These are phyloP conservation scores for human DNA, from an alignment of 2,113 vertebrate species.

Conservation along the genomic window DNA sequence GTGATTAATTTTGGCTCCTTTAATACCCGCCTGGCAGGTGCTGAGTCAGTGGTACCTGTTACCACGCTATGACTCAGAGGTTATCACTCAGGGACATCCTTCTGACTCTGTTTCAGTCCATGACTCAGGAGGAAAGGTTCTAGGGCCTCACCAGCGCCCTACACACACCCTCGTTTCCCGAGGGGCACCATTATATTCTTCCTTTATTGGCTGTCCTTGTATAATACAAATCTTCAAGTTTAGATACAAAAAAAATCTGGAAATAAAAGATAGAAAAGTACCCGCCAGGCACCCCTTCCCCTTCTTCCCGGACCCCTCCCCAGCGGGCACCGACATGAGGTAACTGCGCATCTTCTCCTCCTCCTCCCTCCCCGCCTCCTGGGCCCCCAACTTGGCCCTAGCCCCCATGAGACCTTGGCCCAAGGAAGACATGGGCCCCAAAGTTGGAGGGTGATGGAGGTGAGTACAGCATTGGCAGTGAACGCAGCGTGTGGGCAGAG, in stretches of 20 bases:
- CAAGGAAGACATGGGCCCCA: background rate
- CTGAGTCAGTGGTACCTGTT: background rate
- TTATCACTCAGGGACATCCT: background rate
- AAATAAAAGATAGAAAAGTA: slow-evolving; percentile 82
- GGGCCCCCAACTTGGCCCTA: slow-evolving; percentile 24
- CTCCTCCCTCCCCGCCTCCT: background rate
- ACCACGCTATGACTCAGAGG: background rate
- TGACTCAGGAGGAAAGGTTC: background rate
- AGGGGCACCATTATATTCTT: slow-evolving; percentile 68
- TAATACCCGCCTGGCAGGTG: background rate
- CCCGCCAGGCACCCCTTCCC: slow-evolving; percentile 63
- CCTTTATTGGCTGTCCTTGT: slow-evolving; percentile 80
- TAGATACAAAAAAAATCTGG: slow-evolving; percentile 82
- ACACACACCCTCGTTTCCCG: background rate
- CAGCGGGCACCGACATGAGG: slow-evolving; percentile 72
- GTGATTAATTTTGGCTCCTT: background rate
- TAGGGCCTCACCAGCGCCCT: background rate
- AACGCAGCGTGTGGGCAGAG: slow-evolving; percentile 49
- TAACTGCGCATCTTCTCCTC: slow-evolving; percentile 69
- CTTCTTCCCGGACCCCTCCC: slow-evolving; percentile 11
- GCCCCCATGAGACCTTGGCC: slow-evolving; percentile 28
- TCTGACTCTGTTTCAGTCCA: background rate
- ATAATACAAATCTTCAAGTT: slow-evolving; percentile 82
- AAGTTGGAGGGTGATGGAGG: background rate
- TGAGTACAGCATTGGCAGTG: slow-evolving; percentile 76